phyloP scores from a whole-genome alignment of 1,140 invertebrate genomes.

The Octopus sinensis region DNA sequence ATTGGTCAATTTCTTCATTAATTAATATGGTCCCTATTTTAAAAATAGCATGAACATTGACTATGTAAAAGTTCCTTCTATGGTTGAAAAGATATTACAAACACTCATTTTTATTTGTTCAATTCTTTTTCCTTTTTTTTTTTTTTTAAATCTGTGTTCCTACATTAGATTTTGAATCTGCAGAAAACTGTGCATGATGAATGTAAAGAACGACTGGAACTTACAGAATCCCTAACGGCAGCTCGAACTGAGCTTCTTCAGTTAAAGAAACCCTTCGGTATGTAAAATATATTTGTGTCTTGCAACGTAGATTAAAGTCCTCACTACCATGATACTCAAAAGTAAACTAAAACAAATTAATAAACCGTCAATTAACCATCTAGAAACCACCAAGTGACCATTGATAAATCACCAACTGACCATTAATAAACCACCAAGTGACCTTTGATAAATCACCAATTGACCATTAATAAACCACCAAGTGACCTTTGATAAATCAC shows the following conservation, averaged over 20 bases:
- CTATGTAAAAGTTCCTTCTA: background rate
- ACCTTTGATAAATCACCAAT: background rate
- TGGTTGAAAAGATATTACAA: background rate
- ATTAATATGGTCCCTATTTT: too few species aligned
- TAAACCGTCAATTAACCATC: background rate
- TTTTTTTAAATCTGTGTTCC: background rate
- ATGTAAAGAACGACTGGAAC: conserved; percentile 54
- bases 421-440: background rate
- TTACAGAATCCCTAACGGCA: conserved; percentile 51
- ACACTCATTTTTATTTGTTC: background rate
- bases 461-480: background rate
- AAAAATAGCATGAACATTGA: too few species aligned
- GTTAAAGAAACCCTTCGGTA: conserved; percentile 48
- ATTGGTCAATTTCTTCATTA: too few species aligned
- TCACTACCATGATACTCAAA: background rate
- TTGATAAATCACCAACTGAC: background rate
- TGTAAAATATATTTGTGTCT: background rate
- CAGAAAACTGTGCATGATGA: conserved; percentile 53
- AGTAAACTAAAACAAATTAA: background rate
- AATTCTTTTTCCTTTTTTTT: conserved; percentile 6
- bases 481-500: background rate
- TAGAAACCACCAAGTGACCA: background rate
- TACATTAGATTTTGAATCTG: conserved; percentile 39
- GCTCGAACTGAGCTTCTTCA: conserved; percentile 47
- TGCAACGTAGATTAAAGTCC: background rate